These are phyloP conservation scores for Pygocentrus nattereri DNA, from an alignment of 2,797 vertebrate species.

Conservation along the genomic window DNA sequence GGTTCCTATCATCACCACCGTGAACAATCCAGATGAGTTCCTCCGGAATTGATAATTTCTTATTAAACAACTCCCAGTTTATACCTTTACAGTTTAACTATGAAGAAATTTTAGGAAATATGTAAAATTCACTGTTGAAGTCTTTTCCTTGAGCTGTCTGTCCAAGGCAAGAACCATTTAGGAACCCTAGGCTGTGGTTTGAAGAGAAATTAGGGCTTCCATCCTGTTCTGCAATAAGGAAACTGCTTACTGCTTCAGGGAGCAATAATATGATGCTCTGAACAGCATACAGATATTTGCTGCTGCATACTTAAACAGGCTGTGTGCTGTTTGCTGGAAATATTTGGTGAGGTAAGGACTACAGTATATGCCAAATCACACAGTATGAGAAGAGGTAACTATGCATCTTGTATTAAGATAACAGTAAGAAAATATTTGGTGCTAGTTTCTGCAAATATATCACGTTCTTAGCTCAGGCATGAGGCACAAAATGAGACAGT, in stretches of 20 bases:
- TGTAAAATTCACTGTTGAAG: too few species aligned
- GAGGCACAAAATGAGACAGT: slow-evolving; percentile 6
- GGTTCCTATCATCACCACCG: too few species aligned
- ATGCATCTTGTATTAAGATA: neutral
- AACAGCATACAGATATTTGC: neutral
- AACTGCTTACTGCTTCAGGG: slow-evolving; percentile 1
- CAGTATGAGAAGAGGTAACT: neutral
- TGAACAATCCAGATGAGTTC: too few species aligned
- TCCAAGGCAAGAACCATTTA: neutral
- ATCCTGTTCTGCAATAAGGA: neutral
- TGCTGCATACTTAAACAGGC: slow-evolving; percentile 6
- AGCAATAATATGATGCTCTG: neutral
- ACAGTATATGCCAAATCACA: neutral
- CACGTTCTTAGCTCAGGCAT: neutral
- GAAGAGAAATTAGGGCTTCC: neutral
- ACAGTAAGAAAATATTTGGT: neutral
- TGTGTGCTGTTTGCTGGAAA: neutral
- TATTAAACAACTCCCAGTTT: too few species aligned
- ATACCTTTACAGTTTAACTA: too few species aligned
- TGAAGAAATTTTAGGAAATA: too few species aligned
- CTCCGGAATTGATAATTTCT: too few species aligned
- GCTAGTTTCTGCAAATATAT: neutral
- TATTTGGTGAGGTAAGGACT: neutral
- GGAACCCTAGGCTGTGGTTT: neutral
- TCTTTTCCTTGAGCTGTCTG: too few species aligned